A percentile compares a stretch with the other conserved stretches of the same genome.
Conservation (phyloP, 2,888 invertebrate species). For the Crocallis elinguaria region DNA sequence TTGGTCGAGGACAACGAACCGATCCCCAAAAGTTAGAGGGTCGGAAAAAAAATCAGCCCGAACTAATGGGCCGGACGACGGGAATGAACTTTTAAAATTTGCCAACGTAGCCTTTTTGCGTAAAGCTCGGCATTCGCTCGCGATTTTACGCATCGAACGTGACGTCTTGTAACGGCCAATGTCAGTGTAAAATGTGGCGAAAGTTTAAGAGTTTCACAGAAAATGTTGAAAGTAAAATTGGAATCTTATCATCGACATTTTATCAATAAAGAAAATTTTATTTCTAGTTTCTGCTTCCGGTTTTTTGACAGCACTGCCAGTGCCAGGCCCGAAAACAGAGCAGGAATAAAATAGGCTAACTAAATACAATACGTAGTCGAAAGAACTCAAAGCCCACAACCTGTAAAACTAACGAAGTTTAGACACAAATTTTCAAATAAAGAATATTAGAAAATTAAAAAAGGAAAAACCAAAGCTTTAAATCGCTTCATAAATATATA, state of each 20-base stretch:
- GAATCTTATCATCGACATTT: not conserved
- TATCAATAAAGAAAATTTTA: not conserved
- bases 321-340: too few species aligned
- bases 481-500: not conserved
- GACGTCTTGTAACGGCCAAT: constrained; percentile 15
- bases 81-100: constrained; percentile 71
- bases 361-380: too few species aligned
- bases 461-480: too few species aligned
- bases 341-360: too few species aligned
- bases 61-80: constrained; percentile 73
- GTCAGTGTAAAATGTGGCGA: constrained; percentile 6
- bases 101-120: constrained; percentile 44
- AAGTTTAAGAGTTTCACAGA: constrained; percentile 4
- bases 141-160: constrained; percentile 26
- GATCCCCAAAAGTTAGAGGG: constrained; percentile 59
- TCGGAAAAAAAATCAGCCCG: constrained; percentile 65
- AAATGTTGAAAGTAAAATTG: not conserved
- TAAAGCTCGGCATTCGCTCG: constrained; percentile 27
- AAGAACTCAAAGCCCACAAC: too few species aligned
- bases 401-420: too few species aligned
- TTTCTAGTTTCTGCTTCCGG: too few species aligned
- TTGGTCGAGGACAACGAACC: constrained; percentile 47
- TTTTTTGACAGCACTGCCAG: too few species aligned
- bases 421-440: too few species aligned
- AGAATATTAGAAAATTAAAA: too few species aligned